Evolutionary conservation across 2,797 vertebrate genomes (phyloP), one percentile per base, ranked within the genome.

Genomic region (Oophaga sylvatica): DNA sequence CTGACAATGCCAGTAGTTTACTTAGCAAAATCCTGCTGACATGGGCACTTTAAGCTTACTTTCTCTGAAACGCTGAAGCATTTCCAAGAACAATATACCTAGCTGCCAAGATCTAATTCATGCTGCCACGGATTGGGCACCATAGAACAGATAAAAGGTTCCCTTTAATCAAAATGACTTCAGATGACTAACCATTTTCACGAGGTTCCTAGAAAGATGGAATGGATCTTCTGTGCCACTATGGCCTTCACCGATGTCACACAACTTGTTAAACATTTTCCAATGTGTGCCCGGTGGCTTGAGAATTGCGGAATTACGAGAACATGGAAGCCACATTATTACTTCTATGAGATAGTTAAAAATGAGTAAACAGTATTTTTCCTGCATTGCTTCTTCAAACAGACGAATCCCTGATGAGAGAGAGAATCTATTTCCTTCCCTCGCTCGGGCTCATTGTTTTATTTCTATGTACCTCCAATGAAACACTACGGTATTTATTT

Each of bases 401-500:
- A 87, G 86, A 63, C 81, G 87, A 85, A 85, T 84, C 83, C 87
- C 83, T 65, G 87, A 89, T 77, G 87, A 89, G 84, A 89, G 22
- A 10, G 77, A 81, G 87, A 80, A 89, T 86, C 87, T 86, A 82
- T 86, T 86, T 70, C 87, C 62, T 81, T 67, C 41, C 68, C 81
- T 60, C 56, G 45, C 87, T 81, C n/a, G 41, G 63, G 62, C 65
- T 67, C 83, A 70, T 86, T 89, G 87, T 86, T 89, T 89, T 89
- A 89, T 89, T 81, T 82, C 60, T 81, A 60, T 89, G 87, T 67
- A 85, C 83, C 53, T 75, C 79, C 87, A 89, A 82, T 85, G 87
- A 81, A 89, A 89, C 87, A 85, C 83, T 82, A 81, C 79, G 65
- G 87, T 89, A 91, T 94, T 93, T 93, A 93, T 94, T 92, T 93